A percentile compares a stretch with the other conserved stretches of the same genome.
Conservation (phyloP, 2,797 vertebrate species). For the Ctenopoma multispine region DNA sequence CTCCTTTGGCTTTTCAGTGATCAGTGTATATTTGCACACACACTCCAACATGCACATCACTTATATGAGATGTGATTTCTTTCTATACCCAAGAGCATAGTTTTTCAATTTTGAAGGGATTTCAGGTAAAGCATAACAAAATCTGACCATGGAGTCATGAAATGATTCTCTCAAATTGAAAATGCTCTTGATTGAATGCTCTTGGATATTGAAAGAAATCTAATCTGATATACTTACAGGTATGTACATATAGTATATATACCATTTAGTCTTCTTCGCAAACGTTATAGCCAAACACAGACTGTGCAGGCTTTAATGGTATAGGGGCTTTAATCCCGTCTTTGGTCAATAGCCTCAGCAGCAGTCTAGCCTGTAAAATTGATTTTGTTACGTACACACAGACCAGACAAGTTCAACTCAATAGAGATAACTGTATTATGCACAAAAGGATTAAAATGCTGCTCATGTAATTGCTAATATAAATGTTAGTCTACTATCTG, state of each 20-base stretch:
- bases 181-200: too few relatives aligned
- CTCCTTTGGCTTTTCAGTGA: constrained; percentile 9
- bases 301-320: constrained; percentile 3
- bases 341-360: constrained; percentile 14
- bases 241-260: neutral
- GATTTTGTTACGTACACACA: constrained; percentile 31
- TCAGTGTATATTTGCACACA: neutral
- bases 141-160: too few relatives aligned
- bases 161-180: too few relatives aligned
- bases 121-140: too few relatives aligned
- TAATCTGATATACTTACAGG: neutral
- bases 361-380: constrained; percentile 19
- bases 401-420: constrained; percentile 26
- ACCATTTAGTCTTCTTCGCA: constrained; percentile 1
- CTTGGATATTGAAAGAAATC: too few relatives aligned
- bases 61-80: too few relatives aligned
- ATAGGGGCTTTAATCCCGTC: neutral
- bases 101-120: too few relatives aligned
- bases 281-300: constrained; percentile 33
- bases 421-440: constrained; percentile 6
- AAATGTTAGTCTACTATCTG: constrained; percentile 1
- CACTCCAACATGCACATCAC: too few relatives aligned
- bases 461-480: constrained; percentile 1
- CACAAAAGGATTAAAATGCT: constrained; percentile 2
- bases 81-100: too few relatives aligned